phyloP scores from a whole-genome alignment of 2,797 vertebrate genomes.

The Harpagifer antarcticus region DNA sequence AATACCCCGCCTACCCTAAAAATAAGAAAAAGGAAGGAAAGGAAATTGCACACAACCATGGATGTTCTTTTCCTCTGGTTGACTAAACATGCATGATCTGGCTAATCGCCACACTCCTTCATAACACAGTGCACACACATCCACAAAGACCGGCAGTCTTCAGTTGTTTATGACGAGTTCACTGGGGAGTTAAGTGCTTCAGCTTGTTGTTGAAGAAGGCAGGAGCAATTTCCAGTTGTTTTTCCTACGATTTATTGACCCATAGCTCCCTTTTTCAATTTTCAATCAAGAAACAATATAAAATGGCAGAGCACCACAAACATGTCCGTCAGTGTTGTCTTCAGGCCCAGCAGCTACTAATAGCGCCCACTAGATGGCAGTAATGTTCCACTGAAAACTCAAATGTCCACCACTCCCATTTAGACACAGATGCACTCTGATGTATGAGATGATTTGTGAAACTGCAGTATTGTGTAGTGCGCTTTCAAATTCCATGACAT shows the following conservation, averaged over 20 bases:
- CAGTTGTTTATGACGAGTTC: background rate
- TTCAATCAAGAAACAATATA: constrained; percentile 14
- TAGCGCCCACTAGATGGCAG: constrained; percentile 77
- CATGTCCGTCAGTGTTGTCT: background rate
- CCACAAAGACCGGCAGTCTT: background rate
- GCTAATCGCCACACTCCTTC: background rate
- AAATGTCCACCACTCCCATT: constrained; percentile 51
- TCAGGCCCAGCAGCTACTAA: background rate
- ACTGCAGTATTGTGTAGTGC: constrained; percentile 25
- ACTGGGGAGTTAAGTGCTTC: background rate
- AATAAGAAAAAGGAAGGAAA: no score
- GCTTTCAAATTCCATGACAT: constrained; percentile 46
- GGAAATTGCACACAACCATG: background rate
- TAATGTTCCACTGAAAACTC: constrained; percentile 60
- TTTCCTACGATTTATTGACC: background rate
- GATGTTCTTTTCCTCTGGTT: background rate
- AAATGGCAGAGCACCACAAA: background rate
- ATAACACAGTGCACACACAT: background rate
- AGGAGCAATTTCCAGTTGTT: background rate
- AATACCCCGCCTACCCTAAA: no score
- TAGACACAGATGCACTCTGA: constrained; percentile 30
- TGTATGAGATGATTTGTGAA: constrained; percentile 50
- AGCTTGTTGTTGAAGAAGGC: background rate
- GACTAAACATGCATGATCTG: background rate
- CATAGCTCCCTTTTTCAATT: background rate